Conservation (phyloP, 2,888 invertebrate genomes). For the Conomelus anceps region DNA sequence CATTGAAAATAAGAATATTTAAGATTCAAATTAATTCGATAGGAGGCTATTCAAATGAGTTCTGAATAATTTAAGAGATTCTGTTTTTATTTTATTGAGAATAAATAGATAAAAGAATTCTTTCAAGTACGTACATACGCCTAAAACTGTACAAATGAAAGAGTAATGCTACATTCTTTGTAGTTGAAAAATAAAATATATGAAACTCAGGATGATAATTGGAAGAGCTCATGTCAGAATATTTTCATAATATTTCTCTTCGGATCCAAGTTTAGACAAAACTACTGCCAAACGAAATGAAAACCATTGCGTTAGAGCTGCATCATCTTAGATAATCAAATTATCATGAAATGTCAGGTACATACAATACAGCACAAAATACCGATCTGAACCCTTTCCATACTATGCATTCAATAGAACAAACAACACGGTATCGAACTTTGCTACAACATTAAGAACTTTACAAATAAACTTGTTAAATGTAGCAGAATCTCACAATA, state of each 20-base stretch:
- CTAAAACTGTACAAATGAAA: not conserved
- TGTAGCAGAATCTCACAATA: not conserved
- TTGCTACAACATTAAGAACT: not conserved
- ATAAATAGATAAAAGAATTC: not conserved
- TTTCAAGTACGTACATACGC: not conserved
- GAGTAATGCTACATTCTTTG: too few relatives aligned
- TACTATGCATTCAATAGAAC: not conserved
- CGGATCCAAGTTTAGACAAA: too few relatives aligned
- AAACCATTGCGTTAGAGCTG: not conserved
- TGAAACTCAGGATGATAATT: too few relatives aligned
- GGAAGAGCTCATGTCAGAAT: not conserved
- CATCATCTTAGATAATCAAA: not conserved
- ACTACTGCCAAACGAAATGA: not conserved
- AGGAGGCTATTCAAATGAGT: too few relatives aligned
- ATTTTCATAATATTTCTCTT: not conserved
- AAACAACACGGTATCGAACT: not conserved
- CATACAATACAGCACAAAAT: not conserved
- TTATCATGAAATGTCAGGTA: not conserved
- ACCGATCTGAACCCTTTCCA: not conserved
- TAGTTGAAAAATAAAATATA: too few relatives aligned
- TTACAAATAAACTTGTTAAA: not conserved
- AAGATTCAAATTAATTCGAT: not conserved
- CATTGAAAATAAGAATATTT: not conserved
- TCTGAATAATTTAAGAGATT: not conserved
- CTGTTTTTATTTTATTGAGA: not conserved